Evolutionary conservation across 1,140 invertebrate species (phyloP), one percentile per base, ranked within the genome.

Genomic region (Philotrypesis tridentata): DNA sequence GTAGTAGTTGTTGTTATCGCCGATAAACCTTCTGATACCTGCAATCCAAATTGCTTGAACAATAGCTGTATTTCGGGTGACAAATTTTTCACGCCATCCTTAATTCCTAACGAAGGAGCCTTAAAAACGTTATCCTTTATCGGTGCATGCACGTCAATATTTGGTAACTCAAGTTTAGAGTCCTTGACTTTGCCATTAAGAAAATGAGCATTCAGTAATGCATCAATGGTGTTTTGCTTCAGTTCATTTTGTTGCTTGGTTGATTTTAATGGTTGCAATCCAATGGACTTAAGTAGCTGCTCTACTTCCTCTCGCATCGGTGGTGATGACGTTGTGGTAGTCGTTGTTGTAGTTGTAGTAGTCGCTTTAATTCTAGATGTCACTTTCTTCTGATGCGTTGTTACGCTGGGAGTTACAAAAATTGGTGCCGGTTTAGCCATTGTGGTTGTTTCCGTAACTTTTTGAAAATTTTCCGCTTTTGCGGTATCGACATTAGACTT

Each of bases 241-340:
- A 43, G 7, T 6, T 73, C n/a, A 61, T 60, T 72, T n/a, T 72
- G 63, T 12, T 7, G 61, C 12, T 55, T 67, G 0, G 40, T 25
- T n/a, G 21, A 2, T 55, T 83, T 83, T 0, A 60, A 77, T 3
- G 86, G 85, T 3, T 83, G 82, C 1, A 93, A 80, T 2, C 92
- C 92, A 12, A 93, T 89, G 0, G 90, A 91, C 9, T 89, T 88
- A 4, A 93, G 78, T 4, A 93, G 82, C 11, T 91, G 87, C 83
- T 91, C 87, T 2, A 92, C 87, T 33, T 92, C 89, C 29, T 89
- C 84, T 29, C 89, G 90, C 71, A 92, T 89, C 25, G 86, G 89
- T 29, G 85, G 80, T 1, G 3, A 84, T 83, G 68, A 23, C 80
- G 79, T 21, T 14, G 85, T 85, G 1, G 85, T 80, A 4, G 68